Evolutionary conservation across 1,140 invertebrate genomes (phyloP), one percentile per base, ranked within the genome.

Genomic region (Drosophila pachea): DNA sequence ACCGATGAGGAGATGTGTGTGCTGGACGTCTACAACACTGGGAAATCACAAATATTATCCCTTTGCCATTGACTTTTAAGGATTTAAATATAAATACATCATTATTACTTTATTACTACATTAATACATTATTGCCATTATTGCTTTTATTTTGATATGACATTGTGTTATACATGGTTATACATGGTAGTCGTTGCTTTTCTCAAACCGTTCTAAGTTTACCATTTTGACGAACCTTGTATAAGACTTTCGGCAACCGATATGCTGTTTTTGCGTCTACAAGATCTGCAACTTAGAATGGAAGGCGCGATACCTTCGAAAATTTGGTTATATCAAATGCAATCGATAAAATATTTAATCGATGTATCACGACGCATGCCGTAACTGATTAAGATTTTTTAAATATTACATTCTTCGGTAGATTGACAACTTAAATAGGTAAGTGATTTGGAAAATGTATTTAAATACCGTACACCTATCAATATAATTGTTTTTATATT

Each of bases 191-290:
- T 98, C 97, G 88, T 98, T 99, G 3, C 97, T 98, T 87, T 99
- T 99, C 84, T 99, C 97, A 91, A 98, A 99, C 65, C 97, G 91
- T 76, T 97, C 95, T 22, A 99, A 90, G 88, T 97, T 95, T 0
- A 97, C 95, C 88, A 97, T 95, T 45, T 96, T 4, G 96, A 95
- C 9, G 97, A 89, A 1, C 96, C 95, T 89, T 97, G 95, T 16
- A 97, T 93, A 83, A 98, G 97, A 0, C 97, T 95, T 89, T 97
- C 96, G 0, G 96, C 94, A 4, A 96, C 95, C 0, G 96, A 95
- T 74, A 95, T 97, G 40, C 77, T 86, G 42, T 6, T 42, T 77
- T 29, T 16, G 77, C 77, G 14, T 52, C 59, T 22, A 73, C 49
- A 4, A 32, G 50, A 12, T 32, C 7, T 12, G 12, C 11, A n/a